A percentile compares a stretch with the other conserved stretches of the same genome.
Conservation (phyloP, 2,113 vertebrate genomes). For the Triplophysa rosa region DNA sequence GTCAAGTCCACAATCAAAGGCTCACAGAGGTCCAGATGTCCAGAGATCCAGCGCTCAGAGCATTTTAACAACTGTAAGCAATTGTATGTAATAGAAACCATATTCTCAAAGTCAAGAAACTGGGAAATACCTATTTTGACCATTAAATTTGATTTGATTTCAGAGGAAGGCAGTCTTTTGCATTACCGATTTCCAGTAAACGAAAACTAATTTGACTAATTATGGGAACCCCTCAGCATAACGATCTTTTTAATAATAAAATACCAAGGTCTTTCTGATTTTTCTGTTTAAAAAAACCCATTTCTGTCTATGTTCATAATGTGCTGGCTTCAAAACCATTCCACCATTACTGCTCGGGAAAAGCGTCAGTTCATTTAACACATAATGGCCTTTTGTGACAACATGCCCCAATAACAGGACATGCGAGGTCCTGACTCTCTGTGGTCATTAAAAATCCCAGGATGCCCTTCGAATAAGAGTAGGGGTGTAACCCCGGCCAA, state of each 20-base stretch:
- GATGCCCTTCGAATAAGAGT: too few species aligned
- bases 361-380: neutral
- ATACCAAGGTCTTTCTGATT: too few species aligned
- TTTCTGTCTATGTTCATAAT: neutral
- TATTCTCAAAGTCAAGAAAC: neutral
- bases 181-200: conserved; percentile 11
- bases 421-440: too few species aligned
- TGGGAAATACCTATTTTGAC: neutral
- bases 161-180: conserved; percentile 25
- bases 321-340: neutral
- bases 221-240: conserved; percentile 4
- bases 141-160: neutral
- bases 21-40: neutral
- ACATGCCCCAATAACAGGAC: too few species aligned
- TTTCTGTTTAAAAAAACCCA: neutral
- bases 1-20: conserved; percentile 48
- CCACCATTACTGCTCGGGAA: neutral
- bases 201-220: conserved; percentile 8
- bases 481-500: too few species aligned
- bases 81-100: neutral
- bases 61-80: neutral
- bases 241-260: neutral
- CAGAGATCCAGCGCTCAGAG: neutral
- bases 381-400: neutral
- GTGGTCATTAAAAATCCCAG: too few species aligned